phyloP scores from a whole-genome alignment of 1,140 invertebrate species.

The Tetramorium alpestre region DNA sequence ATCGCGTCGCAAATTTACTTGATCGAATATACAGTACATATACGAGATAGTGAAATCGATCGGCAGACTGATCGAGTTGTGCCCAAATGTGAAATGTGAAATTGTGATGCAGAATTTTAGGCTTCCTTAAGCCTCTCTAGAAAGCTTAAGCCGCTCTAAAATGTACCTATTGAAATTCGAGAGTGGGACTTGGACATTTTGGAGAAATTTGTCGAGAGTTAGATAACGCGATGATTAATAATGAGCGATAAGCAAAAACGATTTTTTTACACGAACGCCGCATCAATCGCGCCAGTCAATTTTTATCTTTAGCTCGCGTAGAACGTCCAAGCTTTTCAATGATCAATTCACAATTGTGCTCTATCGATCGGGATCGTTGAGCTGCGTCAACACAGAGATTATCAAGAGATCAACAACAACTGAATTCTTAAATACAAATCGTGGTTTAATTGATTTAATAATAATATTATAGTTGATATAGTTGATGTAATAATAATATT shows the following conservation, averaged over 20 bases:
- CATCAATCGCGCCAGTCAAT: slow-evolving; percentile 29
- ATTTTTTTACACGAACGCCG: neutral
- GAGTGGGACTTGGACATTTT: neutral
- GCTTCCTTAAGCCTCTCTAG: too few relatives aligned
- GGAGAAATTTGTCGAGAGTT: neutral
- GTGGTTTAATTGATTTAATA: neutral
- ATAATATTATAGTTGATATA: too few relatives aligned
- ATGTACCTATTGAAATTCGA: neutral
- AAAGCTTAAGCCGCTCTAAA: neutral
- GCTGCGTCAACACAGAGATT: neutral
- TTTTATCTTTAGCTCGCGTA: neutral
- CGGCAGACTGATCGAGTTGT: too few relatives aligned
- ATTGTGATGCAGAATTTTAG: too few relatives aligned
- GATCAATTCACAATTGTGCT: neutral
- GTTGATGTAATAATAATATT: neutral
- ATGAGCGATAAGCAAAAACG: slow-evolving; percentile 42
- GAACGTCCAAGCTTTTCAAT: neutral
- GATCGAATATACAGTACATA: too few relatives aligned
- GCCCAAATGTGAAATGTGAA: too few relatives aligned
- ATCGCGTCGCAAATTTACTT: too few relatives aligned
- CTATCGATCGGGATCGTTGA: neutral
- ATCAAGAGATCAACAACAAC: neutral
- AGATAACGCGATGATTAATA: slow-evolving; percentile 36
- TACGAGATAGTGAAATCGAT: too few relatives aligned
- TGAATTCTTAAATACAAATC: neutral